phyloP scores from a whole-genome alignment of 2,797 vertebrate species.

The Brachymystax lenok region DNA sequence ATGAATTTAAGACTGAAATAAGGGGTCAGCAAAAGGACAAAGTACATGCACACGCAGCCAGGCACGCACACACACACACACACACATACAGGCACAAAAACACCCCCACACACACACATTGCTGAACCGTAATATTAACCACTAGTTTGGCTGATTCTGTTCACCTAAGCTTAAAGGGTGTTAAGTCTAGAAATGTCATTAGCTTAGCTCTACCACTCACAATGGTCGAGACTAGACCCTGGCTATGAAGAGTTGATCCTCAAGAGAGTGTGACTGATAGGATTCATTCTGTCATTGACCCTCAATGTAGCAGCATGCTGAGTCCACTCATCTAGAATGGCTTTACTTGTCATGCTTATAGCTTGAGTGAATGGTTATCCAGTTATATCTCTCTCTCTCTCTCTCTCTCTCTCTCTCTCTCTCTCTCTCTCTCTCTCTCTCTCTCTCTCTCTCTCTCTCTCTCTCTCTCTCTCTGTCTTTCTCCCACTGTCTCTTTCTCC shows the following conservation, averaged over 20 bases:
- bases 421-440: too few relatives aligned
- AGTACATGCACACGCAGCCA: background rate
- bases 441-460: too few relatives aligned
- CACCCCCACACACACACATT: background rate
- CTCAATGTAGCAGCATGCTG: background rate
- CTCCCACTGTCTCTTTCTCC: too few relatives aligned
- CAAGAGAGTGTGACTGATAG: slow-evolving; percentile 19
- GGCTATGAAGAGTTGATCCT: slow-evolving; percentile 1
- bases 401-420: background rate
- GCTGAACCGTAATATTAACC: background rate
- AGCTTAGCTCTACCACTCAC: background rate
- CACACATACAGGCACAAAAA: background rate
- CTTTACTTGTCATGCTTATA: background rate
- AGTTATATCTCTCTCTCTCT: background rate
- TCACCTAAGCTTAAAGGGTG: background rate
- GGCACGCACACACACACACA: background rate
- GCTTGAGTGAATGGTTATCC: background rate
- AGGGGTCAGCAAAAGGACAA: slow-evolving; percentile 1
- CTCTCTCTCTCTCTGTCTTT: background rate
- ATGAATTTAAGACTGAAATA: background rate
- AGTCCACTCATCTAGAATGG: background rate
- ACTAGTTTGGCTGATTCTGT: background rate
- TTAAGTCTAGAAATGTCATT: background rate
- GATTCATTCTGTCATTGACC: slow-evolving; percentile 19
- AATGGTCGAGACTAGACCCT: background rate